Base-by-base conservation (phyloP, 2,888 invertebrate species). In the Synanthedon vespiformis region DNA sequence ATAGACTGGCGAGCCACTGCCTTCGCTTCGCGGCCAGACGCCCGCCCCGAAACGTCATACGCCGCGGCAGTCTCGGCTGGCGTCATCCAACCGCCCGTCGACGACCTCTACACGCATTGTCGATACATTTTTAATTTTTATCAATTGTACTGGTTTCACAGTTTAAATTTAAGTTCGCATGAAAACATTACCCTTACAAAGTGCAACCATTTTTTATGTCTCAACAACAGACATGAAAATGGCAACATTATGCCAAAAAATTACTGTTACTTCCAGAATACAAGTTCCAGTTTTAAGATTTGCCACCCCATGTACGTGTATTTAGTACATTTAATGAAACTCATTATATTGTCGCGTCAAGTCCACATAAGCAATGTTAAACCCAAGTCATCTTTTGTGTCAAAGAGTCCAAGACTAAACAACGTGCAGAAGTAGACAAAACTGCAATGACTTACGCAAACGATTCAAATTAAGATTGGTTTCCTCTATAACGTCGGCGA, bases 1-100 rank as follows among this genome's bases (percentile, higher is more conserved):
- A 77, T 68, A 81, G 84, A 86, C 86, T 86, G 78, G 65, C 72
- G 72, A 50, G 63, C 52, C 22, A 22, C 22, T 22, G 22, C 22
- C 44, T n/a, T n/a, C 44, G 14, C 13, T 22, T 18, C 40, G 57
- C 55, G 55, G 54, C 52, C 51, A 53, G 51, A 48, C 51, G 50
- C 52, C 57, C 57, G 54, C 56, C 56, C 49, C 54, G 57, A 58
- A 44, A 57, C 58, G 58, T 55, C 59, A 58, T 62, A 16, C 34
- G 48, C 57, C 56, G 57, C 54, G 48, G 54, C 48, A 50, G 52
- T 53, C 56, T 53, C 60, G 58, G 60, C 53, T 51, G 51, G 48
- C 65, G 66, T 62, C 67, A 64, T 49, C 64, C 50, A 49, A 52
- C 55, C 60, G 53, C 51, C 40, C 27, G 18, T 51, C 13, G 48